Evolutionary conservation across 2,888 invertebrate species (phyloP).

Genomic region (Saturnia pavonia): DNA sequence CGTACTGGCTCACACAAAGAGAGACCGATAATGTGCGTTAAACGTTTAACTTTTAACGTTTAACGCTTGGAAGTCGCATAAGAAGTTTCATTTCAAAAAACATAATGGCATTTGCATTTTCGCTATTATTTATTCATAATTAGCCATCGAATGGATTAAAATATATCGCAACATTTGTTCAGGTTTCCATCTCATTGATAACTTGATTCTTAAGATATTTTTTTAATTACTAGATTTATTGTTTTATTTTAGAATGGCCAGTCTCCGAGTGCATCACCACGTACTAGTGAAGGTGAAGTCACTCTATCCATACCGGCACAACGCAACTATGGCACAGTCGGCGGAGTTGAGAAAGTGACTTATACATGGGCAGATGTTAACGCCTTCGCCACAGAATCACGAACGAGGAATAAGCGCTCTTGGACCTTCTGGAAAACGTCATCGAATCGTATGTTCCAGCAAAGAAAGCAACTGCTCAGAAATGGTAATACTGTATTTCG

Average conservation of each 20-base stretch:
- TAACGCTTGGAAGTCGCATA: no score
- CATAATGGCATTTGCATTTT: no score
- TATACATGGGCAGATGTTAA: slow-evolving; percentile 92
- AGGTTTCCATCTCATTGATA: not conserved
- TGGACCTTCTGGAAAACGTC: slow-evolving; percentile 75
- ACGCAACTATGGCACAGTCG: slow-evolving; percentile 69
- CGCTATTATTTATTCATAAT: no score
- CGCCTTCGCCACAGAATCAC: slow-evolving; percentile 85
- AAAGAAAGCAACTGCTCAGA: slow-evolving; percentile 87
- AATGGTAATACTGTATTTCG: slow-evolving; percentile 78
- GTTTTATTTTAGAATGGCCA: slow-evolving; percentile 45
- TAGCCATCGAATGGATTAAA: no score
- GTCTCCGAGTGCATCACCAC: slow-evolving; percentile 56
- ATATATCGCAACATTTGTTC: not conserved
- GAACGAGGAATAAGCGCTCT: slow-evolving; percentile 63
- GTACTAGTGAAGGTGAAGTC: slow-evolving; percentile 59
- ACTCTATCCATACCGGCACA: slow-evolving; percentile 53
- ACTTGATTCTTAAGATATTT: not conserved
- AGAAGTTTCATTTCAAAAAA: no score
- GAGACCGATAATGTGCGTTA: no score
- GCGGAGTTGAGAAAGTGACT: slow-evolving; percentile 79
- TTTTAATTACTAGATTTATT: not conserved
- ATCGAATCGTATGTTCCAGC: slow-evolving; percentile 65
- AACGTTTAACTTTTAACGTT: no score
- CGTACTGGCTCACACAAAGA: no score